A percentile compares a stretch with the other conserved stretches of the same genome.
Conservation (phyloP, 1,140 invertebrate species). For the Acromyrmex heyeri region DNA sequence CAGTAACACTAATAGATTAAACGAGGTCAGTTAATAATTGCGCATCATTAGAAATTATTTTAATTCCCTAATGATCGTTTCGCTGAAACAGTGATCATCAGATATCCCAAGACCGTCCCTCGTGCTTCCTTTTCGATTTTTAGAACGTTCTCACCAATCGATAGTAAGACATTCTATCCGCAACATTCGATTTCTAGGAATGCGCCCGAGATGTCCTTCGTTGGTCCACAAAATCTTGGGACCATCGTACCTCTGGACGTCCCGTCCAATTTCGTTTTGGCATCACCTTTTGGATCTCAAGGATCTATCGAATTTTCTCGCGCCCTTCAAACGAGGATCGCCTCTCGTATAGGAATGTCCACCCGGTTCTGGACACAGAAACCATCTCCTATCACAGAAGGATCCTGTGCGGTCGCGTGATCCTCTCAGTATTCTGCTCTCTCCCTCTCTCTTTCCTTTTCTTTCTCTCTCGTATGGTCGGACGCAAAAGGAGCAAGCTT, state of each 20-base stretch:
- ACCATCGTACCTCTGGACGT: constrained; percentile 38
- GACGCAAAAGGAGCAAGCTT: constrained; percentile 37
- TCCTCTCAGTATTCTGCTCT: constrained; percentile 1
- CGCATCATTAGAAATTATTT: constrained; percentile 21
- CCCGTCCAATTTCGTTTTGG: constrained; percentile 51
- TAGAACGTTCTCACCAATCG: constrained; percentile 31
- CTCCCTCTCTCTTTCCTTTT: neutral
- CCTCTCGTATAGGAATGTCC: constrained; percentile 29
- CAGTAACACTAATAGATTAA: neutral
- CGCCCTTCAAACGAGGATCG: constrained; percentile 55
- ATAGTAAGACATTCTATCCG: constrained; percentile 46
- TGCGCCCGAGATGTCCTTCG: constrained; percentile 20
- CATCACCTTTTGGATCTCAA: constrained; percentile 41
- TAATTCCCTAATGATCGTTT: neutral
- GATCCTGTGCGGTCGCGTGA: constrained; percentile 54
- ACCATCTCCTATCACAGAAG: constrained; percentile 49
- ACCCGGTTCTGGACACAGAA: constrained; percentile 22
- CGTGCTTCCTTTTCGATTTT: neutral
- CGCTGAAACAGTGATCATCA: neutral
- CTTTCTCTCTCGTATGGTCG: neutral
- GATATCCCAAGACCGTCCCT: neutral
- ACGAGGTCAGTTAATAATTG: neutral
- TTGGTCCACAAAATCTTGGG: constrained; percentile 50
- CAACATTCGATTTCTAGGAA: constrained; percentile 65
- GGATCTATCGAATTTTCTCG: constrained; percentile 71